A percentile compares a stretch with the other conserved stretches of the same genome.
phyloP scores from a whole-genome alignment of 2,888 invertebrate genomes.

The Ormyrus nitidulus region DNA sequence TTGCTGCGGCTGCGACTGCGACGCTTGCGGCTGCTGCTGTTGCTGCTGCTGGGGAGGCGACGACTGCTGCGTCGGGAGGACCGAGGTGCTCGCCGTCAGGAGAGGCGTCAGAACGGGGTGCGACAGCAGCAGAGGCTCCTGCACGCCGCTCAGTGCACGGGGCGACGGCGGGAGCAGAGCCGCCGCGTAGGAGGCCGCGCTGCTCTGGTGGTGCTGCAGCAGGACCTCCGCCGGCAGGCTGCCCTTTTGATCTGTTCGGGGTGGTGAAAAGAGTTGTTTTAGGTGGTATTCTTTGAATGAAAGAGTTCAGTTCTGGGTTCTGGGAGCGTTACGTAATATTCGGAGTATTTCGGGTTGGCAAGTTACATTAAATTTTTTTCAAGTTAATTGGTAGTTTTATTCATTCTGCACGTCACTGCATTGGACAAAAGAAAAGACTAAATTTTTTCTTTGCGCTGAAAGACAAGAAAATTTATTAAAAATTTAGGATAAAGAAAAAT shows the following conservation, averaged over 20 bases:
- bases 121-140: slow-evolving; percentile 68
- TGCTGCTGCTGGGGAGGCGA: slow-evolving; percentile 60
- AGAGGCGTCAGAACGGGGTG: slow-evolving; percentile 74
- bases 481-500: no score
- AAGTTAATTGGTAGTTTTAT: no score
- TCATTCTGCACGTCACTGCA: no score
- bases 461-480: no score
- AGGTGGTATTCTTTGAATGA: no score
- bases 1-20: slow-evolving; percentile 41
- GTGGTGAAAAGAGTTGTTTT: no score
- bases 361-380: no score
- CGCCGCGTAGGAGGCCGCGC: slow-evolving; percentile 64
- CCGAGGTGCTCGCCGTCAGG: slow-evolving; percentile 67
- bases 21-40: slow-evolving; percentile 55
- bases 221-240: slow-evolving; percentile 72
- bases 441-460: no score
- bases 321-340: no score
- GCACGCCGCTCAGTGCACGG: slow-evolving; percentile 63
- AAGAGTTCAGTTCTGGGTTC: no score
- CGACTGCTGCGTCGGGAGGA: slow-evolving; percentile 62
- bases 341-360: no score
- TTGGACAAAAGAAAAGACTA: no score
- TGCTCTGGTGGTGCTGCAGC: slow-evolving; percentile 67
- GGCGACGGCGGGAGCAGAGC: slow-evolving; percentile 68
- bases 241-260: slow-evolving; percentile 69